phyloP scores from a whole-genome alignment of 2,888 invertebrate species.

The Cantharis nigra region DNA sequence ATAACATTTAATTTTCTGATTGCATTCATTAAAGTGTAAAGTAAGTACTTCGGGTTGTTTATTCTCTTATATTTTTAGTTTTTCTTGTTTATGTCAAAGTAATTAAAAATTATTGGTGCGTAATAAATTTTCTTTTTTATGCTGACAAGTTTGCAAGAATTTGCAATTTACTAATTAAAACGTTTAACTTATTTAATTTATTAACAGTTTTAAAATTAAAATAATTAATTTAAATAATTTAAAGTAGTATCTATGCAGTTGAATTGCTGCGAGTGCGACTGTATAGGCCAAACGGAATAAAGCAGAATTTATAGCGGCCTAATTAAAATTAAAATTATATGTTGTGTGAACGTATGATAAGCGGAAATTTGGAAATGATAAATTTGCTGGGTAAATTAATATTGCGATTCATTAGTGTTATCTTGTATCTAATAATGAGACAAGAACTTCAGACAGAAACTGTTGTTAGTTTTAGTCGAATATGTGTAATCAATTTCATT shows the following conservation, averaged over 20 bases:
- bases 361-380: not conserved
- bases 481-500: not conserved
- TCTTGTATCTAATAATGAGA: not conserved
- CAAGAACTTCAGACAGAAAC: not conserved
- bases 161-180: not conserved
- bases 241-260: not conserved
- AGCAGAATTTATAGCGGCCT: not conserved
- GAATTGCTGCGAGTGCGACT: not conserved
- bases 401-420: constrained; percentile 1
- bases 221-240: too few species aligned
- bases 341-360: not conserved
- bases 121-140: not conserved
- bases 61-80: not conserved
- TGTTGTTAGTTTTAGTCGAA: not conserved
- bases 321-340: not conserved
- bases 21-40: not conserved
- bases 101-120: not conserved
- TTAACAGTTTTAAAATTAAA: not conserved
- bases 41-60: not conserved
- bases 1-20: not conserved
- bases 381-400: not conserved
- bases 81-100: not conserved
- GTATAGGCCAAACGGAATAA: not conserved
- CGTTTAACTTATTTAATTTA: not conserved
- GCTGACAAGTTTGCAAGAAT: not conserved